Evolutionary conservation across 2,888 invertebrate species (phyloP), one percentile per base, ranked within the genome.

Genomic region (Bugulina stolonifera): DNA sequence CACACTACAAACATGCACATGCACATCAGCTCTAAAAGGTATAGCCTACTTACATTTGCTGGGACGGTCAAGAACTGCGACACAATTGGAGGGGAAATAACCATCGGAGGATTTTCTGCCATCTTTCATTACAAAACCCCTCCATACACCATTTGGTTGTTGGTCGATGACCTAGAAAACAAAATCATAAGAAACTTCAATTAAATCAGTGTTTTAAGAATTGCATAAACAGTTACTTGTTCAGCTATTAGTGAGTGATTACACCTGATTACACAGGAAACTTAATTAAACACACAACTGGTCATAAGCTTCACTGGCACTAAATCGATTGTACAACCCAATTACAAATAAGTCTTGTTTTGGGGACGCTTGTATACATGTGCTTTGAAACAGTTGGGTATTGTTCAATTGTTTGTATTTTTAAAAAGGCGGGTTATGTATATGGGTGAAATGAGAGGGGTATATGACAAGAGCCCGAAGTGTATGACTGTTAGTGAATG

Each of bases 61-160:
- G 3, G 29, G 29, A 22, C 55, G 23, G 58, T 73, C 52, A 34
- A 29, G 55, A 58, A 72, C 27, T 71, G 73, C 55, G 34, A 69
- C 27, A 72, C 73, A 23, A 29, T 70, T 70, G 23, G 84, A 78
- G 10, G 85, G 84, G 77, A 86, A 86, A 77, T 80, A 82, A 69
- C 86, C 86, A 52, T 83, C 80, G 73, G 83, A 80, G 22, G 85
- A 82, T 71, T 83, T 79, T 54, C 81, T 81, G 58, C 81, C 81
- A 69, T 83, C 81, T 73, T 82, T 79, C 69, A 80, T 79, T 43
- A 84, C 80, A 73, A 76, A 78, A 22, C 86, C 86, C 74, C 82
- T 81, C 84, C 84, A 85, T 72, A 79, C 76, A 2, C 81, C 83
- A 78, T 81, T 80, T 52, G 81, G 77, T 52, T 79, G 75, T 77